Base-by-base conservation (phyloP, 2,113 vertebrate genomes). In the Hyperoodon ampullatus region DNA sequence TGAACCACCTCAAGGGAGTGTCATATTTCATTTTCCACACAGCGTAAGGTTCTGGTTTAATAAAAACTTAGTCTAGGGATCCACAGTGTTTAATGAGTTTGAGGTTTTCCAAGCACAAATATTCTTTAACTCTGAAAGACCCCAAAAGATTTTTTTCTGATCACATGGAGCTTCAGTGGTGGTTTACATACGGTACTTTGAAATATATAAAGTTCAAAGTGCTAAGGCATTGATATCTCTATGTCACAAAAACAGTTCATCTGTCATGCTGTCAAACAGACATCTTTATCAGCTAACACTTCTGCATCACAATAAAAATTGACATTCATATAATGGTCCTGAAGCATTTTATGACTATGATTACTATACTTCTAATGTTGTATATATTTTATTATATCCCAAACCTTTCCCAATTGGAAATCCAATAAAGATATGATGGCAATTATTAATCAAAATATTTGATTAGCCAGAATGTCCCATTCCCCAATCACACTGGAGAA, bases 381-480 rank as follows among this genome's bases (percentile, higher is more conserved):
- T 82, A 0, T 75, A 35, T 68, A n/a, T 90, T 97, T 96, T 87
- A 95, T 85, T 86, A 94, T 82, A 74, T 87, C 11, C 14, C 61
- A 96, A 47, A 75, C 33, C 53, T 97, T 87, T 87, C 44, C 47
- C 39, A 63, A 55, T 5, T 93, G 82, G 14, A 95, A 98, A 95
- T 95, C 35, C 87, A 97, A 93, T 97, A 87, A 94, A 53, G 15
- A 84, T 19, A 81, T 16, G 39, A 87, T 19, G 71, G 44, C 23
- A 97, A 93, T 93, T 91, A 83, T 96, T 93, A 97, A 96, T 93
- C 86, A 96, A 92, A 94, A 88, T n/a, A 50, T 84, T 88, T 88
- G 83, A 94, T 92, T 86, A 96, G 77, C 44, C 44, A 94, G 44
- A 78, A 94, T 42, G 39, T 77, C 91, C 33, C 53, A 91, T 63